Evolutionary conservation across 2,113 vertebrate genomes (phyloP), one percentile per base, ranked within the genome.

Genomic region (Girardinichthys multiradiatus): DNA sequence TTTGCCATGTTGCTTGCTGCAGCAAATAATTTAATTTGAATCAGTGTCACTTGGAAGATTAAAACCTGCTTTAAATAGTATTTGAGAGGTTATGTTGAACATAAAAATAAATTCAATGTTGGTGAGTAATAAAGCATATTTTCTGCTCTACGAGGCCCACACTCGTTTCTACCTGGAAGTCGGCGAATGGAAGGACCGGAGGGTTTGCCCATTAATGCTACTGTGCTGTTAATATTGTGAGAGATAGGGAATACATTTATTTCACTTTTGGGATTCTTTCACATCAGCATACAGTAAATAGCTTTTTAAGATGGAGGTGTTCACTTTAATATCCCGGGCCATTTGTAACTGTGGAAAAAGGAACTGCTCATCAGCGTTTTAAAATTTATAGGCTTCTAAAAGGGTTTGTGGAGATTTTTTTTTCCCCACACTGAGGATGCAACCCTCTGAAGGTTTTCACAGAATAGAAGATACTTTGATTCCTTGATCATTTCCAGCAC

Each of bases 301-400:
- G 85, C 89, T 71, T 93, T 90, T 81, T 63, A 79, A 68, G 73
- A 89, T 48, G 71, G 80, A 80, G 74, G 79, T 89, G 83, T 86
- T 93, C 88, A 78, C 85, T 87, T 92, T 86, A 89, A 92, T 88
- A 89, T 90, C 65, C 73, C 59, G 67, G 83, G 74, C 76, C 86
- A 89, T 92, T 89, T 91, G 79, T 91, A 82, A 88, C 80, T 45
- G 17, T 68, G 70, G 82, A 81, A 80, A 81, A 67, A 69, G 82
- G 77, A 78, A 82, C 68, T 67, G 51, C 74, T 79, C 78, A 89
- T 91, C 87, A 91, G 90, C 85, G 81, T 90, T 91, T 86, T 86
- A 76, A 78, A 86, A 87, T 90, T 45, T 37, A 80, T 69, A 28
- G 70, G 37, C 80, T 80, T 89, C 73, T 64, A 42, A 39, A 72